Conservation (phyloP, 2,113 vertebrate species). For the Zosterops borbonicus region DNA sequence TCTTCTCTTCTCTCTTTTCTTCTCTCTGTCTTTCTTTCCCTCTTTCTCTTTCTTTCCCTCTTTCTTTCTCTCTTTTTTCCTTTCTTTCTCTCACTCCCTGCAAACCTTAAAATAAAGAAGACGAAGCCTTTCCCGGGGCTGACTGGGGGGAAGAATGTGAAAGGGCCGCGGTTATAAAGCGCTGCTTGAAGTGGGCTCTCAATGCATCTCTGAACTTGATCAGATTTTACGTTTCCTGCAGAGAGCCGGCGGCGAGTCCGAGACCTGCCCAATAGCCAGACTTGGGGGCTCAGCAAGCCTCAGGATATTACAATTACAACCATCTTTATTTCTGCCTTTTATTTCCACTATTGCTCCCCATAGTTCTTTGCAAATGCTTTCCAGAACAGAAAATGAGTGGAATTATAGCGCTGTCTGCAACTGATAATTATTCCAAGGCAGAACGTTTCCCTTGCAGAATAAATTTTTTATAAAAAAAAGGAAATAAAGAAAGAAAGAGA, state of each 20-base stretch:
- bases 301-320: slow-evolving; percentile 86
- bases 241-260: slow-evolving; percentile 86
- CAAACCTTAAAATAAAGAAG: slow-evolving; percentile 84
- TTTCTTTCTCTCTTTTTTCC: too few relatives aligned
- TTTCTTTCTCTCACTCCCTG: background rate
- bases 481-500: too few relatives aligned
- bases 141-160: slow-evolving; percentile 81
- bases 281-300: slow-evolving; percentile 77
- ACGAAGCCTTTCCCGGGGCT: slow-evolving; percentile 81
- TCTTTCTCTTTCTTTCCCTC: too few relatives aligned
- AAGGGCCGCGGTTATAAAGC: slow-evolving; percentile 89
- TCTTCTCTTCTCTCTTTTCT: background rate
- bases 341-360: slow-evolving; percentile 77
- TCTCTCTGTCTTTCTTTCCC: background rate
- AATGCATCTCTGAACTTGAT: slow-evolving; percentile 96
- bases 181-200: slow-evolving; percentile 87
- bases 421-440: slow-evolving; percentile 70
- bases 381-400: slow-evolving; percentile 65
- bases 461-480: background rate
- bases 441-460: slow-evolving; percentile 21
- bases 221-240: slow-evolving; percentile 95
- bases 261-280: slow-evolving; percentile 83
- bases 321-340: slow-evolving; percentile 85
- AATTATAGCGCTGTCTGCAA: slow-evolving; percentile 72
- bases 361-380: slow-evolving; percentile 78